phyloP scores from a whole-genome alignment of 1,140 invertebrate genomes.

The Drosophila tropicalis region DNA sequence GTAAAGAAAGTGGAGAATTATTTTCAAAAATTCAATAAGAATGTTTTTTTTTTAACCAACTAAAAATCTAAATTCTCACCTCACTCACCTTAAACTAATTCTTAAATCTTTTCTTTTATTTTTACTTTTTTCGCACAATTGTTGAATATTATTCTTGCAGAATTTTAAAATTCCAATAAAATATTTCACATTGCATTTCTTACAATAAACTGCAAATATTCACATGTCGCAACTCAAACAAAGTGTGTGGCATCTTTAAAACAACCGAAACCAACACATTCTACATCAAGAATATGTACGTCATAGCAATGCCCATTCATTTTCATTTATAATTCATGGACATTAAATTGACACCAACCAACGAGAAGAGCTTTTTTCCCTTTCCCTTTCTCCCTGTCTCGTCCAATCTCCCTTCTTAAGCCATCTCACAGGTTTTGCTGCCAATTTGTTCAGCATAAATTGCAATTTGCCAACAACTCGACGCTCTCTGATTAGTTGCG shows the following conservation, averaged over 20 bases:
- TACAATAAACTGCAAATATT: no score
- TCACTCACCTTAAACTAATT: no score
- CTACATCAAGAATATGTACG: slow-evolving; percentile 7
- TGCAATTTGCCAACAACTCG: slow-evolving; percentile 44
- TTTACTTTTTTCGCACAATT: no score
- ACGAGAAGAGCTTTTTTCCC: not conserved
- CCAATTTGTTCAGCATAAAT: slow-evolving; percentile 48
- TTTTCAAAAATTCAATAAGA: not conserved
- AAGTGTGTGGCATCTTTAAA: no score
- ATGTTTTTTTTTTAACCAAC: not conserved
- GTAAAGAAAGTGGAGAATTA: not conserved
- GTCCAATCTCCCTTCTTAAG: not conserved
- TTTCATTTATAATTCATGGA: slow-evolving; percentile 20
- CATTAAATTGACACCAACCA: slow-evolving; percentile 8
- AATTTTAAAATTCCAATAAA: no score
- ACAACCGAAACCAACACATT: not conserved
- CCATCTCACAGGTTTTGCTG: slow-evolving; percentile 10
- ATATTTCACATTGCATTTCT: no score
- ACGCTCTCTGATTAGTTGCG: slow-evolving; percentile 44
- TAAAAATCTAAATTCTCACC: not conserved
- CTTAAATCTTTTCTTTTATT: no score
- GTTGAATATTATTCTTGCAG: no score
- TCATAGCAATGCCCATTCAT: not conserved
- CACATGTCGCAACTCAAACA: no score
- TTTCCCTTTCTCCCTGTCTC: not conserved